Conservation (phyloP, 2,888 invertebrate genomes). For the Brenthis ino region DNA sequence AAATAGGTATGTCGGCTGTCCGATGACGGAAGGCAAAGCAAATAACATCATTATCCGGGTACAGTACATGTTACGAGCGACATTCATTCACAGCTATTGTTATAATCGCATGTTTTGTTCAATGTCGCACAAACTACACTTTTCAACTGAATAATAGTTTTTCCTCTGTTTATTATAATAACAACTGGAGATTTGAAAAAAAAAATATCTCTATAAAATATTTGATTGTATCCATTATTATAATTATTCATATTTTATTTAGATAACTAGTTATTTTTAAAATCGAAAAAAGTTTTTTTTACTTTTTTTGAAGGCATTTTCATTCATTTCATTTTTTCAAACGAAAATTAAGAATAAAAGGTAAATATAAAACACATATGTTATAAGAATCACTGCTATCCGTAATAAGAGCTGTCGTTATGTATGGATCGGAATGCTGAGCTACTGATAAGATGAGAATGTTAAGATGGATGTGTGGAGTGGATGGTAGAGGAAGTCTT, state of each 20-base stretch:
- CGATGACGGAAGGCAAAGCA: slow-evolving; percentile 72
- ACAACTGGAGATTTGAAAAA: slow-evolving; percentile 16
- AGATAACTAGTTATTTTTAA: too few species aligned
- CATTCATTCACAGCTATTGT: slow-evolving; percentile 72
- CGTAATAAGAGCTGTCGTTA: too few species aligned
- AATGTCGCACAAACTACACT: slow-evolving; percentile 66
- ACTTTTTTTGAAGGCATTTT: too few species aligned
- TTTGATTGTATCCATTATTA: not conserved
- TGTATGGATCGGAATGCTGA: too few species aligned
- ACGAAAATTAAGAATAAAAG: too few species aligned
- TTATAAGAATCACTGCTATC: too few species aligned
- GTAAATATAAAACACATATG: too few species aligned
- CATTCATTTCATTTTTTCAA: too few species aligned
- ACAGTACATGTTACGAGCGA: slow-evolving; percentile 53
- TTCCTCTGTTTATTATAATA: slow-evolving; percentile 41
- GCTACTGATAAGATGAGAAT: too few species aligned
- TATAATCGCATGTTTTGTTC: slow-evolving; percentile 66
- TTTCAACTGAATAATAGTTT: slow-evolving; percentile 41
- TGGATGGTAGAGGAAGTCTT: too few species aligned
- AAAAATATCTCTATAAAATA: not conserved
- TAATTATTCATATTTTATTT: not conserved
- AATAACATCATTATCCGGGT: slow-evolving; percentile 74
- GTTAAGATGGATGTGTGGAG: too few species aligned
- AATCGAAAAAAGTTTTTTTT: too few species aligned
- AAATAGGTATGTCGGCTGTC: slow-evolving; percentile 49